Evolutionary conservation across 2,113 vertebrate species (phyloP), one percentile per base, ranked within the genome.

Genomic region (Corythornis vintsioides): DNA sequence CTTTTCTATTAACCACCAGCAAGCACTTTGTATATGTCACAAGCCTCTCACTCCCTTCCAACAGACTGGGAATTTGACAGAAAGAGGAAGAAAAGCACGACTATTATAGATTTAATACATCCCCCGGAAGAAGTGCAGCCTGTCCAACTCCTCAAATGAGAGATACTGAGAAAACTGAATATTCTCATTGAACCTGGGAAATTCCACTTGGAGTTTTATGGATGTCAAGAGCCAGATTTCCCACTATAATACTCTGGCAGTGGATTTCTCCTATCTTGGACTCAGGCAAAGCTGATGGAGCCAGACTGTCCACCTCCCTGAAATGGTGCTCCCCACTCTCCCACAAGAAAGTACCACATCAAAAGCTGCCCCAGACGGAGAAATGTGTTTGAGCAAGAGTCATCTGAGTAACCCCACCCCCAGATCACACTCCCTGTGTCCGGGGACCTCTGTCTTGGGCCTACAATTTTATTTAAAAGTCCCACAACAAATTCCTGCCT

Each of bases 1-100:
- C 80, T 95, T 96, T 94, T 88, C 91, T 92, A 92, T 55, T 80
- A 92, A 42, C 89, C 87, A 4, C 96, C 92, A 93, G 48, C 92
- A 88, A 91, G 92, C 91, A 96, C 87, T 93, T 88, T 93, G 92
- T 95, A 91, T 92, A 56, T 95, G 94, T 93, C 91, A 96, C 84
- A 56, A 81, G 52, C n/a, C 82, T 90, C 61, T 78, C 25, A 55
- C 87, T 92, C 79, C 75, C 48, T 88, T 92, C 84, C 87, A 83
- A 50, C 56, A 88, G 56, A 56, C 28, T 48, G 57, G 35, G 43
- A 57, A 57, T 90, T 88, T 87, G 83, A 69, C 90, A 73, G 94
- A 78, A 93, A 57, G 35, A 90, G 79, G 77, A 92, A 95, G 61
- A 86, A 90, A 96, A 93, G 45, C 70, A 69, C 2, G 3, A 53